Percentiles rank a stretch among this genome's conserved stretches.
These are phyloP conservation scores for Sylvilagus floridanus DNA, from an alignment of 2,797 vertebrate species.

Conservation along the genomic window DNA sequence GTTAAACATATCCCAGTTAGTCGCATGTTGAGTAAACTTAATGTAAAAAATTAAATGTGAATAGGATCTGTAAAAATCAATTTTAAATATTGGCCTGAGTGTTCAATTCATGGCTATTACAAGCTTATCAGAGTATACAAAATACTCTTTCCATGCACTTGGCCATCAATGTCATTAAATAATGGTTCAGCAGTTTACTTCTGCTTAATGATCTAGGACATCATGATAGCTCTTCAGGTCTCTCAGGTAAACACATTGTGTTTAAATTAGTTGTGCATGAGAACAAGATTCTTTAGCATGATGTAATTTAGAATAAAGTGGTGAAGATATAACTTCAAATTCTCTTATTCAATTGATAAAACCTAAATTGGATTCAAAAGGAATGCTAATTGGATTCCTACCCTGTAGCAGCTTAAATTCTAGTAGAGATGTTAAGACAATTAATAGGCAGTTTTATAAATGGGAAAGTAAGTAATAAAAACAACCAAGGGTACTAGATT, in stretches of 20 bases:
- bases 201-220: constrained; percentile 56
- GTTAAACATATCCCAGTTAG: neutral
- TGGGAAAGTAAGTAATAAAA: neutral
- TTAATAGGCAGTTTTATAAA: neutral
- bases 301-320: constrained; percentile 42
- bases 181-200: constrained; percentile 58
- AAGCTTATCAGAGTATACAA: constrained; percentile 53
- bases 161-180: constrained; percentile 21
- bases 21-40: constrained; percentile 42
- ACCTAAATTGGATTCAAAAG: neutral
- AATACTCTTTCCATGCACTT: constrained; percentile 1
- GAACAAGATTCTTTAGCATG: constrained; percentile 3
- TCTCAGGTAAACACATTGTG: constrained; percentile 72
- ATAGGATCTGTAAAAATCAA: neutral
- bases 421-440: neutral
- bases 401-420: neutral
- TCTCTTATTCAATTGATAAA: neutral
- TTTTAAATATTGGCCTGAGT: constrained; percentile 57
- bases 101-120: constrained; percentile 56
- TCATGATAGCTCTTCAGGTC: neutral
- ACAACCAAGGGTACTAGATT: neutral
- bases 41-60: constrained; percentile 36
- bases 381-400: neutral
- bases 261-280: constrained; percentile 63
- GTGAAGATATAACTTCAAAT: constrained; percentile 52